phyloP scores from a whole-genome alignment of 2,797 vertebrate genomes.

The Salarias fasciatus region DNA sequence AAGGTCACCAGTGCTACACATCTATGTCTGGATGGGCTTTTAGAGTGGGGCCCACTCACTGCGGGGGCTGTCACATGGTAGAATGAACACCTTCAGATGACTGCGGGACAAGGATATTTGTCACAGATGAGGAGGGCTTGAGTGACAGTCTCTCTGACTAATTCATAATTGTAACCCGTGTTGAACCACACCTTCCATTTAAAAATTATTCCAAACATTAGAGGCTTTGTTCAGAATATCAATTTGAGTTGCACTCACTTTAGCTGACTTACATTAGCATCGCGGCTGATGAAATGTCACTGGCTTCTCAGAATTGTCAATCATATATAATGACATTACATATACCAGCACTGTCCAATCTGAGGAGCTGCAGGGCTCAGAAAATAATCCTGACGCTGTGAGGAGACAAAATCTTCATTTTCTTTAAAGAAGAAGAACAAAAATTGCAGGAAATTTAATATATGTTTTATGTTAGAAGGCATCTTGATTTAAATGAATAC shows the following conservation, averaged over 20 bases:
- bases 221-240: slow-evolving; percentile 32
- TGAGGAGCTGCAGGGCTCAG: too few relatives aligned
- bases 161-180: slow-evolving; percentile 45
- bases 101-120: slow-evolving; percentile 42
- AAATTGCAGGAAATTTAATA: too few relatives aligned
- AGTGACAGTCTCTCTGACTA: slow-evolving; percentile 64
- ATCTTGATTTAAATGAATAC: too few relatives aligned
- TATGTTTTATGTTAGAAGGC: too few relatives aligned
- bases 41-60: slow-evolving; percentile 65
- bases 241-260: slow-evolving; percentile 13
- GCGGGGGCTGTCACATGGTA: slow-evolving; percentile 59
- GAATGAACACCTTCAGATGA: slow-evolving; percentile 56
- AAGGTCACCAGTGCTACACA: slow-evolving; percentile 79
- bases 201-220: slow-evolving; percentile 40
- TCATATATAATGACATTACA: neutral
- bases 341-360: neutral
- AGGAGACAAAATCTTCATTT: too few relatives aligned
- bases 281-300: too few relatives aligned
- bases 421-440: too few relatives aligned
- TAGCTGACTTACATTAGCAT: slow-evolving; percentile 3
- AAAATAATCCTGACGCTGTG: too few relatives aligned
- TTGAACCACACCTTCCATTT: slow-evolving; percentile 51
- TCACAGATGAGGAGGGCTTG: slow-evolving; percentile 46
- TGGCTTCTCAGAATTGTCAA: neutral
- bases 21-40: slow-evolving; percentile 72